Conservation (phyloP, 2,113 vertebrate species). For the Oryzias javanicus region DNA sequence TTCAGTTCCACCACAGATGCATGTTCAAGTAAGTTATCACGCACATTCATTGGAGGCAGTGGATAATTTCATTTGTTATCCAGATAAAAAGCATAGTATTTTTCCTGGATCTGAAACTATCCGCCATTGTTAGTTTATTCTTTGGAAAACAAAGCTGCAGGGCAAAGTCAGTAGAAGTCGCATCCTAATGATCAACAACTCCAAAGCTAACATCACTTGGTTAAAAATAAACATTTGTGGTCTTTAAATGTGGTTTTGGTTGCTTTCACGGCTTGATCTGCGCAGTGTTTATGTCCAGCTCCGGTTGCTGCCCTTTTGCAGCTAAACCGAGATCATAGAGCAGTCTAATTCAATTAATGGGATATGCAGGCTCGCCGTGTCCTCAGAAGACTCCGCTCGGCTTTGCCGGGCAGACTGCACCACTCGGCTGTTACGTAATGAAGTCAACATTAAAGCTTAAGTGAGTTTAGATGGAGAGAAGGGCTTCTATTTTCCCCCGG, state of each 20-base stretch:
- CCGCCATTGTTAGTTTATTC: neutral
- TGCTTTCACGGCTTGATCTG: neutral
- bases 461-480: conserved; percentile 22
- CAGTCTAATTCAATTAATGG: conserved; percentile 20
- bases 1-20: conserved; percentile 1
- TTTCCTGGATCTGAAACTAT: neutral
- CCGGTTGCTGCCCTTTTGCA: neutral
- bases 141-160: too few species aligned
- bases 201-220: too few species aligned
- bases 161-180: neutral
- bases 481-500: conserved; percentile 6
- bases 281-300: neutral
- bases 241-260: too few species aligned
- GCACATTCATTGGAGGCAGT: neutral
- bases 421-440: conserved; percentile 43
- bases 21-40: neutral
- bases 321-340: conserved; percentile 13
- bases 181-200: neutral
- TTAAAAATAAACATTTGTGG: too few species aligned
- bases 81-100: neutral
- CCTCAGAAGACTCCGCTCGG: conserved; percentile 26
- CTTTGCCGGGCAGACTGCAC: conserved; percentile 12
- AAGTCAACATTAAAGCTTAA: conserved; percentile 42
- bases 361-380: conserved; percentile 14
- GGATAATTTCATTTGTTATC: neutral